Evolutionary conservation across 2,888 invertebrate species (phyloP).

Genomic region (Isoperla grammatica): DNA sequence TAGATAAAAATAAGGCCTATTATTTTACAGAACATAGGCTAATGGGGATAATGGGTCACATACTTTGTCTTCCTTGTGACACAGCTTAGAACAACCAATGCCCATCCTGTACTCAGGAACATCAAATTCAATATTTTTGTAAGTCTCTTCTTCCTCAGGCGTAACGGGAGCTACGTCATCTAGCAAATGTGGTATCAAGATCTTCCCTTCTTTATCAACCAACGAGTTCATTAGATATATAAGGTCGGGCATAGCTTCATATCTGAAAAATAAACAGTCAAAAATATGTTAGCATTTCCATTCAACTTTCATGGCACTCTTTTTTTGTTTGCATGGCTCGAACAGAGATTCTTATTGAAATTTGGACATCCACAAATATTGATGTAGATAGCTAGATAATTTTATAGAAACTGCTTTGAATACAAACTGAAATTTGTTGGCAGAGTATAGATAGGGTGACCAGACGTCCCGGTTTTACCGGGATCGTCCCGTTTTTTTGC

Average conservation of each 20-base stretch:
- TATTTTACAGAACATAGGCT: no score
- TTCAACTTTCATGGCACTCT: not conserved
- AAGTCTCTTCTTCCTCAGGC: slow-evolving; percentile 63
- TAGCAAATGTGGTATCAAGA: slow-evolving; percentile 75
- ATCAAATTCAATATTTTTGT: slow-evolving; percentile 82
- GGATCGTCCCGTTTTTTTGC: no score
- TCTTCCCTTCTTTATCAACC: slow-evolving; percentile 81
- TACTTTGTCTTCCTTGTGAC: slow-evolving; percentile 71
- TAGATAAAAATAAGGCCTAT: no score
- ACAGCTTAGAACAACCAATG: slow-evolving; percentile 62
- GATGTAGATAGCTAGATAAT: no score
- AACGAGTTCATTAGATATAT: slow-evolving; percentile 78
- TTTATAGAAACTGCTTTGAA: no score
- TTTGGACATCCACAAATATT: no score
- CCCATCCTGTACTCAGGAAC: slow-evolving; percentile 65
- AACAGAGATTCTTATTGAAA: no score
- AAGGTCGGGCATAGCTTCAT: slow-evolving; percentile 88
- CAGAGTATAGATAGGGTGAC: no score
- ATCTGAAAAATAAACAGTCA: slow-evolving; percentile 45
- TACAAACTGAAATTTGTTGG: no score
- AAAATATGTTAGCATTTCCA: not conserved
- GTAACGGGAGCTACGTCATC: slow-evolving; percentile 75
- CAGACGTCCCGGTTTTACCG: no score
- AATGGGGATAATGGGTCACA: not conserved
- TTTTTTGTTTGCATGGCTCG: not conserved